A percentile compares a stretch with the other conserved stretches of the same genome.
Conservation (phyloP, 2,113 vertebrate species). For the Ageneiosus marmoratus region DNA sequence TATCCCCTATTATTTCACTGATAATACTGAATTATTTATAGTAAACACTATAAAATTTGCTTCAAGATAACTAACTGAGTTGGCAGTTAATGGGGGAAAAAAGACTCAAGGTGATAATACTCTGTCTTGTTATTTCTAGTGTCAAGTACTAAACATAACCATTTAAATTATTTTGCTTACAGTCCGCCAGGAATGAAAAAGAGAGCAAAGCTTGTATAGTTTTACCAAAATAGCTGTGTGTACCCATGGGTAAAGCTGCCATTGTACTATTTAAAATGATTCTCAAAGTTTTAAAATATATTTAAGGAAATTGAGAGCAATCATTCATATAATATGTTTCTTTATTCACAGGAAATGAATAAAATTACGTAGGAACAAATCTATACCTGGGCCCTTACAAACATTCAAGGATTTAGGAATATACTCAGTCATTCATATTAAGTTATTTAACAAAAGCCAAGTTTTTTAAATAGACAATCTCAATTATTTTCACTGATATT, state of each 20-base stretch:
- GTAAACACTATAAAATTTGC: neutral
- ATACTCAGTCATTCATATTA: neutral
- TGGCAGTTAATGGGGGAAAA: neutral
- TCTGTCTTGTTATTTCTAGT: neutral
- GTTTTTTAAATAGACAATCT: neutral
- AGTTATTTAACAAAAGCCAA: neutral
- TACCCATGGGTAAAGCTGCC: neutral
- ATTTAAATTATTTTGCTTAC: neutral
- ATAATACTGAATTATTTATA: neutral
- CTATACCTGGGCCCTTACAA: neutral
- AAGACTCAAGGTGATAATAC: neutral
- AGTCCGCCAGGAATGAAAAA: neutral
- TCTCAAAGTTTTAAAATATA: neutral
- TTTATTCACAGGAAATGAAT: neutral
- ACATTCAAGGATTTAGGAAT: neutral
- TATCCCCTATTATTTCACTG: neutral
- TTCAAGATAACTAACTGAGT: neutral
- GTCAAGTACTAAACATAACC: too few relatives aligned
- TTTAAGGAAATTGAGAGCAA: neutral
- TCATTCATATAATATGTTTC: neutral
- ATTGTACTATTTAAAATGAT: neutral
- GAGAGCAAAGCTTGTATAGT: neutral
- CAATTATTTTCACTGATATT: neutral
- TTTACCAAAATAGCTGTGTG: neutral
- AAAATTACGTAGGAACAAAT: neutral